Percentiles rank a stretch among this genome's conserved stretches.
Evolutionary conservation across 2,797 vertebrate genomes (phyloP).

Genomic region (Pseudotriccus pelzelni): DNA sequence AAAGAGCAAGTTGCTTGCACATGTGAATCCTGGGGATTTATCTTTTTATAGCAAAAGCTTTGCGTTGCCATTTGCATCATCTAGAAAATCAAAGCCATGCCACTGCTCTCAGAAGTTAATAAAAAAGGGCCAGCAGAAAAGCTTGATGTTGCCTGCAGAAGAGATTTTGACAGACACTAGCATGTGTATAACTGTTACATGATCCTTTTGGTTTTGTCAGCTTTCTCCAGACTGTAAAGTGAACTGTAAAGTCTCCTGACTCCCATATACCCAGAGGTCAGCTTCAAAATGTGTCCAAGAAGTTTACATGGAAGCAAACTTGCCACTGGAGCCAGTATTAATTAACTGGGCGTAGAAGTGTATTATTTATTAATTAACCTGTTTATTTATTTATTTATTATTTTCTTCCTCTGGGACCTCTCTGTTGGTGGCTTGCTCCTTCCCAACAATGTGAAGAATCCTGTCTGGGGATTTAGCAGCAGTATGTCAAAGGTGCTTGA

Average conservation of each 20-base stretch:
- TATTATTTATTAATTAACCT: background rate
- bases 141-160: constrained; percentile 88
- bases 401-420: background rate
- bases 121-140: constrained; percentile 70
- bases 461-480: constrained; percentile 37
- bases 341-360: background rate
- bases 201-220: constrained; percentile 84
- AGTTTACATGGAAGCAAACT: constrained; percentile 17
- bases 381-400: background rate
- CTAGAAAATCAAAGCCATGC: constrained; percentile 26
- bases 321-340: background rate
- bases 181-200: constrained; percentile 89
- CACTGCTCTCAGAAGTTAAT: constrained; percentile 68
- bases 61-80: background rate
- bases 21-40: background rate
- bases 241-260: constrained; percentile 79
- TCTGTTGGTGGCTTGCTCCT: background rate
- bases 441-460: constrained; percentile 54
- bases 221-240: constrained; percentile 84
- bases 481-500: constrained; percentile 57
- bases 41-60: constrained; percentile 35
- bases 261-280: constrained; percentile 80
- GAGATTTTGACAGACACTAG: constrained; percentile 92
- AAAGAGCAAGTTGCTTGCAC: background rate
- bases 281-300: constrained; percentile 65